phyloP scores from a whole-genome alignment of 2,888 invertebrate species.

The Papilio protenor region DNA sequence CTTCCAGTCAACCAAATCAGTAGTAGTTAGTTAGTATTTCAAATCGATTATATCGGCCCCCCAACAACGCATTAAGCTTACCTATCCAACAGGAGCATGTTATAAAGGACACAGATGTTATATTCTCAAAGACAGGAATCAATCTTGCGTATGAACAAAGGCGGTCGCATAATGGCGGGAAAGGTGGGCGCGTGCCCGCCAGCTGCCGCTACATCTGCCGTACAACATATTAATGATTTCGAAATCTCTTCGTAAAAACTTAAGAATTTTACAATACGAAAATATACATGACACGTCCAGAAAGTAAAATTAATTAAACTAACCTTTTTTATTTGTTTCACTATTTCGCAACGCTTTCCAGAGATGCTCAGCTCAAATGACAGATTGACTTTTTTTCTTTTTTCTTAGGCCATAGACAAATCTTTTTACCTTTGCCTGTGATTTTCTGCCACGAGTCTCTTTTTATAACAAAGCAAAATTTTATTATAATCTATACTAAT shows the following conservation, averaged over 20 bases:
- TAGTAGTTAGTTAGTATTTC: constrained; percentile 10
- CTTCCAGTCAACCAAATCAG: background rate
- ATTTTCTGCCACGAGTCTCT: background rate
- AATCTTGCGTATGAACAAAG: constrained; percentile 53
- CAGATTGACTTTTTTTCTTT: constrained; percentile 8
- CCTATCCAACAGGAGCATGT: constrained; percentile 8
- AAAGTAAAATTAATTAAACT: background rate
- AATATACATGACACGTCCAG: background rate
- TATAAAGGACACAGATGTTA: constrained; percentile 37
- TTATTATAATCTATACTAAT: background rate
- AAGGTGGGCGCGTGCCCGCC: constrained; percentile 55
- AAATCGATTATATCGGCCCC: background rate
- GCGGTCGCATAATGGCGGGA: constrained; percentile 51
- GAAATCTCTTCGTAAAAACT: constrained; percentile 44
- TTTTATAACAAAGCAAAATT: background rate
- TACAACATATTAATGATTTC: constrained; percentile 43
- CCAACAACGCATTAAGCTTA: background rate
- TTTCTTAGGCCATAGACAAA: background rate
- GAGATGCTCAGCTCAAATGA: background rate
- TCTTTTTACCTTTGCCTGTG: background rate
- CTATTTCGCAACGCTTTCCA: background rate
- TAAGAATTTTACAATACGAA: constrained; percentile 4
- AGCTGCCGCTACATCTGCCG: constrained; percentile 58
- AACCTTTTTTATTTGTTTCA: background rate
- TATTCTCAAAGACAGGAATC: constrained; percentile 50